Conservation (phyloP, 2,888 invertebrate species). For the Nemapogon koenigi region DNA sequence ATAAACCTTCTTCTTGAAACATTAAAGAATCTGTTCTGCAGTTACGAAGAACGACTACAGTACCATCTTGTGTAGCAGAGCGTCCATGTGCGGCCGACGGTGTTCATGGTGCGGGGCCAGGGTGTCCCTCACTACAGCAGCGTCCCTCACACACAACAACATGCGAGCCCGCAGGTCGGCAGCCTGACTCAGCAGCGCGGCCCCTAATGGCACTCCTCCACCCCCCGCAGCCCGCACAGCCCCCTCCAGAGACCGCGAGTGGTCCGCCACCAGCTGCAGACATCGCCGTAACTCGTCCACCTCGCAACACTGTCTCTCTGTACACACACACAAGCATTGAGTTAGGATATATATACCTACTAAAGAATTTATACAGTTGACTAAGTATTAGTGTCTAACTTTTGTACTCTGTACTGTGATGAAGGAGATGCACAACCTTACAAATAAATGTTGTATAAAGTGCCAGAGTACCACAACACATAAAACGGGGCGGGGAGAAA, state of each 20-base stretch:
- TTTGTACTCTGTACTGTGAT: too few relatives aligned
- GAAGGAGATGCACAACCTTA: too few relatives aligned
- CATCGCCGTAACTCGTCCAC: constrained; percentile 52
- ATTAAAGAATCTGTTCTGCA: background rate
- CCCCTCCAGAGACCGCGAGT: constrained; percentile 51
- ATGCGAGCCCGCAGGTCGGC: constrained; percentile 56
- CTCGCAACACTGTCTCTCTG: constrained; percentile 52
- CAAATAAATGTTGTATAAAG: too few relatives aligned
- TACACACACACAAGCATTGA: too few relatives aligned
- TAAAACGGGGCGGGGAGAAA: too few relatives aligned
- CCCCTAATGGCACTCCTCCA: constrained; percentile 40
- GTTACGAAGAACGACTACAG: too few relatives aligned
- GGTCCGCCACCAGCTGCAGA: constrained; percentile 53
- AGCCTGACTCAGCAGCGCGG: constrained; percentile 49
- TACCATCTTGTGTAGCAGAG: constrained; percentile 59
- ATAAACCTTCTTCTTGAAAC: too few relatives aligned
- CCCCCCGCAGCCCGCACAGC: constrained; percentile 37
- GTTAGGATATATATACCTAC: too few relatives aligned
- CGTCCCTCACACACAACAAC: constrained; percentile 57
- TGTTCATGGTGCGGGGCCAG: constrained; percentile 46
- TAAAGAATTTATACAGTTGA: too few relatives aligned
- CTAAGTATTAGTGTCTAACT: too few relatives aligned
- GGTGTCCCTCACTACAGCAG: constrained; percentile 44
- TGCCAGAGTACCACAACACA: too few relatives aligned
- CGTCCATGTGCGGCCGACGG: constrained; percentile 56